These are phyloP conservation scores for Agriopis marginaria DNA, from an alignment of 2,888 invertebrate species.

Conservation along the genomic window DNA sequence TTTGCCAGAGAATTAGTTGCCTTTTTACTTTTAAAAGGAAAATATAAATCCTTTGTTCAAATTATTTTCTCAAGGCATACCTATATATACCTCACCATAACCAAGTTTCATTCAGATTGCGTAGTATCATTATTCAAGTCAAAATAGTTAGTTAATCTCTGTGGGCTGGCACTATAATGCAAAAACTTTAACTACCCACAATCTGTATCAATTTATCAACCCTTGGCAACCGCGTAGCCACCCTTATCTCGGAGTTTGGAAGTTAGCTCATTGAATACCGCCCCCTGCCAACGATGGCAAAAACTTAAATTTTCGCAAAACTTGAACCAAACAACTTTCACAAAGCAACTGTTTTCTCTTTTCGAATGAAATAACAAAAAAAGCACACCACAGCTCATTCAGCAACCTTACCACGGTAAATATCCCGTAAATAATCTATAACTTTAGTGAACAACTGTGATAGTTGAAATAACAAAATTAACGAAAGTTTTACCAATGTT, in stretches of 20 bases:
- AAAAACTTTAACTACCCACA: constrained; percentile 56
- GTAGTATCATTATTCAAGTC: constrained; percentile 28
- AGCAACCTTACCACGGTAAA: too few relatives aligned
- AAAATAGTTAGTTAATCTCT: constrained; percentile 46
- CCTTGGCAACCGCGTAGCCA: constrained; percentile 47
- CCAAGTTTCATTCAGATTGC: constrained; percentile 2
- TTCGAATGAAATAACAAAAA: neutral
- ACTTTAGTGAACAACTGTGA: too few relatives aligned
- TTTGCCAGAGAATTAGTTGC: too few relatives aligned
- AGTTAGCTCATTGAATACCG: constrained; percentile 60
- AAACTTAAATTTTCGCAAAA: constrained; percentile 45
- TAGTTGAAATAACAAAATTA: neutral
- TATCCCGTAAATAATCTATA: too few relatives aligned
- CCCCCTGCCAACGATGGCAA: constrained; percentile 42
- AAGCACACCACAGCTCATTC: too few relatives aligned
- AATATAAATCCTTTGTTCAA: too few relatives aligned
- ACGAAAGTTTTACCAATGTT: neutral
- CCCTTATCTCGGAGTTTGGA: constrained; percentile 54
- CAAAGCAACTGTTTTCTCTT: neutral
- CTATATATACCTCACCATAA: too few relatives aligned
- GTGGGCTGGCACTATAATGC: constrained; percentile 37
- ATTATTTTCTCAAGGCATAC: too few relatives aligned
- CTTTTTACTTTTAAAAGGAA: too few relatives aligned
- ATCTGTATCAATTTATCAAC: constrained; percentile 66
- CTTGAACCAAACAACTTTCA: neutral